Base-by-base conservation (phyloP, 2,113 vertebrate genomes). In the Regulus satrapa region DNA sequence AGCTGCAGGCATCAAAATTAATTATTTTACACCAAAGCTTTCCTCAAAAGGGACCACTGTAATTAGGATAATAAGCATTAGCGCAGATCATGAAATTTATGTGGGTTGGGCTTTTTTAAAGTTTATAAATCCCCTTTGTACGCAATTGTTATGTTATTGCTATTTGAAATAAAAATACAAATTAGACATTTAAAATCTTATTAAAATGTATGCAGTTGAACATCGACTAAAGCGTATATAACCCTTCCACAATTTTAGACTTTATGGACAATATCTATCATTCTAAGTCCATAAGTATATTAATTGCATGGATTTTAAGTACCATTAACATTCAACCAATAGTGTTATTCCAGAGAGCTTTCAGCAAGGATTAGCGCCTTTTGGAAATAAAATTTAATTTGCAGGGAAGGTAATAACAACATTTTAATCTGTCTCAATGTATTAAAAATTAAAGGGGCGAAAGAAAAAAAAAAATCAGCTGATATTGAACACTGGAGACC, bases 41-140 rank as follows among this genome's bases (percentile, higher is more conserved):
- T 48, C 72, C 92, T 95, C 96, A 95, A 41, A 97, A 92, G 96
- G 88, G 90, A 92, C 69, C 25, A 46, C 48, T 89, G 56, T 96
- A 96, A 96, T 96, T 96, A 94, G 69, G 66, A 95, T 93, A 96
- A 95, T 93, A 85, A 97, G 69, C 92, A 93, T 89, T 87, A 95
- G 51, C 31, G n/a, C 43, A 75, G 11, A 68, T 85, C 20, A 19
- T 84, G 72, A 95, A 93, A 95, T 90, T 95, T 94, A 92, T 55
- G 41, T 51, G 55, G 48, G 38, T 21, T 84, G 15, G 5, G 2
- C 3, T 41, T 92, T 88, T 93, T 92, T 28, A 78, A 54, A 58
- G 64, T 95, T 95, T 86, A 92, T 78, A 97, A 88, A 97, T 92
- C 90, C 89, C 90, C 73, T 94, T 82, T 84, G 92, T 48, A 86